phyloP scores from a whole-genome alignment of 2,888 invertebrate genomes.

The Thyatira batis region DNA sequence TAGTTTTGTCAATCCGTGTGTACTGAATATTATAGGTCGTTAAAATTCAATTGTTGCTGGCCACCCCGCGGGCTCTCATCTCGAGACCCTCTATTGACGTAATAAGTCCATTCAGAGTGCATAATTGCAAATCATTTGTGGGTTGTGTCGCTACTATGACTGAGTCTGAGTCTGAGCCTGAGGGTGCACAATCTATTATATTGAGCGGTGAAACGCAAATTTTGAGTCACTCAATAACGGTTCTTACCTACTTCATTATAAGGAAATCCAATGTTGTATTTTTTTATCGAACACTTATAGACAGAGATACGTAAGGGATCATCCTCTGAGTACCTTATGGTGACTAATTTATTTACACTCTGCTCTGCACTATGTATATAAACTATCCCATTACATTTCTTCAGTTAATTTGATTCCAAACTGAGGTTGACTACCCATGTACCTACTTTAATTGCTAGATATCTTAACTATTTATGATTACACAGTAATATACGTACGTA shows the following conservation, averaged over 20 bases:
- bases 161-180: constrained; percentile 34
- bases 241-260: constrained; percentile 14
- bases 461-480: no score
- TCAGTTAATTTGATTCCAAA: no score
- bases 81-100: constrained; percentile 63
- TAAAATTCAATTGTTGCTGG: constrained; percentile 80
- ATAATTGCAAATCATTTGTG: constrained; percentile 81
- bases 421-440: no score
- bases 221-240: constrained; percentile 30
- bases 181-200: constrained; percentile 29
- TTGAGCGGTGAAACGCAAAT: constrained; percentile 43
- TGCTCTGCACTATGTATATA: no score
- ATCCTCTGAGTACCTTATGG: no score
- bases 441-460: no score
- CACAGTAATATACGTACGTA: no score
- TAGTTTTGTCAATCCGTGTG: constrained; percentile 44
- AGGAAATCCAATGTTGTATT: no score
- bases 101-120: constrained; percentile 79
- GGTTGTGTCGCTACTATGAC: constrained; percentile 54
- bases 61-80: constrained; percentile 58
- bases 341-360: no score
- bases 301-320: no score
- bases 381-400: no score
- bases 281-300: no score
- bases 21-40: constrained; percentile 69